phyloP scores from a whole-genome alignment of 1,140 invertebrate genomes.

The Cataglyphis hispanica region DNA sequence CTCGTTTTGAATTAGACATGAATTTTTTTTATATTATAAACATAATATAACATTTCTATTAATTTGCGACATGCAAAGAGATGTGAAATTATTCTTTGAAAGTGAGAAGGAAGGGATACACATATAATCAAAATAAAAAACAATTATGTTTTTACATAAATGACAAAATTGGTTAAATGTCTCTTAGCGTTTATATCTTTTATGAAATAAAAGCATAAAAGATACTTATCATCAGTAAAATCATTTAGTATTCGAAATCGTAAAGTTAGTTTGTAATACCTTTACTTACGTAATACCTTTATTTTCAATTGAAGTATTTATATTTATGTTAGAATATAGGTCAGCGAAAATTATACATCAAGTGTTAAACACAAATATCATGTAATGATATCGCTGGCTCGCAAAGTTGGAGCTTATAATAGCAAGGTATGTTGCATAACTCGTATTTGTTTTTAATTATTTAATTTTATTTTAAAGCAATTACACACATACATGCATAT shows the following conservation, averaged over 20 bases:
- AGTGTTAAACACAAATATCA: slow-evolving; percentile 36
- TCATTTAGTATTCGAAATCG: slow-evolving; percentile 20
- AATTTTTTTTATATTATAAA: not conserved
- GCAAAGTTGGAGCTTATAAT: not conserved
- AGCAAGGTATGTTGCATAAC: not conserved
- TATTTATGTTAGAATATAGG: slow-evolving; percentile 47
- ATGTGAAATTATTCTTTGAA: not conserved
- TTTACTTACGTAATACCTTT: slow-evolving; percentile 44
- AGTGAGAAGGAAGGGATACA: not conserved
- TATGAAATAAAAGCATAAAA: slow-evolving; percentile 14
- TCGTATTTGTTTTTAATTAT: slow-evolving; percentile 9
- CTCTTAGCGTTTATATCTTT: slow-evolving; percentile 13
- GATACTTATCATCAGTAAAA: slow-evolving; percentile 30
- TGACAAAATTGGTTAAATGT: slow-evolving; percentile 2
- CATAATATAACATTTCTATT: not conserved
- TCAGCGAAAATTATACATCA: slow-evolving; percentile 17
- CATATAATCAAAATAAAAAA: not conserved
- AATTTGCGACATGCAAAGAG: not conserved
- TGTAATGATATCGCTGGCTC: not conserved
- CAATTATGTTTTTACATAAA: slow-evolving; percentile 26
- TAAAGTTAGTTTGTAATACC: slow-evolving; percentile 37
- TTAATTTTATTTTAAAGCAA: slow-evolving; percentile 18
- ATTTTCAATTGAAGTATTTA: slow-evolving; percentile 22
- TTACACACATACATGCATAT: too few species aligned
- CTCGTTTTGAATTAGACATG: not conserved